Percentiles rank a stretch among this genome's conserved stretches.
Conservation (phyloP, 2,113 vertebrate genomes). For the Tychaedon coryphoeus region DNA sequence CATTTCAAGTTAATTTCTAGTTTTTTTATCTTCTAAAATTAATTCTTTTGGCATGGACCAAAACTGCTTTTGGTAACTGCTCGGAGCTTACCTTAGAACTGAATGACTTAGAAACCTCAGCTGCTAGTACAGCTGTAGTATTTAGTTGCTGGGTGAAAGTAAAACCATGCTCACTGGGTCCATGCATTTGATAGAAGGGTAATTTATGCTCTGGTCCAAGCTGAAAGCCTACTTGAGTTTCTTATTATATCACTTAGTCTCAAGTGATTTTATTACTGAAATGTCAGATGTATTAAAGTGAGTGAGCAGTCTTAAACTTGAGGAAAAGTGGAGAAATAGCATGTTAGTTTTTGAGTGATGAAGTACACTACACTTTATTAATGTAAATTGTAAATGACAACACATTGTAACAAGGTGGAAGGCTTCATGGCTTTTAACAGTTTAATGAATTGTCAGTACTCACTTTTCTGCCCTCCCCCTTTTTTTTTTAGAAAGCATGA, state of each 20-base stretch:
- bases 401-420: neutral
- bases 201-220: neutral
- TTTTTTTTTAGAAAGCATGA: neutral
- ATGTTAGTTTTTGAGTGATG: neutral
- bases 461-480: fast-evolving
- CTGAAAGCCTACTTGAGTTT: neutral
- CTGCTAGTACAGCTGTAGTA: neutral
- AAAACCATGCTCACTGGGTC: neutral
- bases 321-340: neutral
- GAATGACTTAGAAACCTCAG: neutral
- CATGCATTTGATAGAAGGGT: neutral
- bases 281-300: neutral
- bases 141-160: neutral
- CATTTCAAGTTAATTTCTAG: neutral
- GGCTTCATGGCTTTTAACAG: neutral
- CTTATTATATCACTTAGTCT: neutral
- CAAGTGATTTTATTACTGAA: conserved; percentile 6
- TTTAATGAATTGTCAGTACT: neutral
- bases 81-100: neutral
- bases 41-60: neutral
- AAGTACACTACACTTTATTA: neutral
- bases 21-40: neutral
- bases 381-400: neutral
- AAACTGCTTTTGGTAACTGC: neutral
- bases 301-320: neutral